Evolutionary conservation across 2,797 vertebrate species (phyloP).

Genomic region (Poecile montanus): DNA sequence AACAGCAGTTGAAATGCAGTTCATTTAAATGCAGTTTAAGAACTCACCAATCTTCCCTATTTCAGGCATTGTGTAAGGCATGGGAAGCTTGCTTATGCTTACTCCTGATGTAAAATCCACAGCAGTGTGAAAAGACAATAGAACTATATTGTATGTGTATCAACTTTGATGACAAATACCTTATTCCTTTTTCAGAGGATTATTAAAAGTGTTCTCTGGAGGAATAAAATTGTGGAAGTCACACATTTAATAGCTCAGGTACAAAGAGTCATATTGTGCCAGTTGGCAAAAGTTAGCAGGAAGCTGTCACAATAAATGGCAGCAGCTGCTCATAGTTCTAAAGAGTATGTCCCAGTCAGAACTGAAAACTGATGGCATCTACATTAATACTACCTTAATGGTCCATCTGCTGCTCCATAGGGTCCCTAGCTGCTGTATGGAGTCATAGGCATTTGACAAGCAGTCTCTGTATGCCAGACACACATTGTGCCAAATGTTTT

Average conservation of each 20-base stretch:
- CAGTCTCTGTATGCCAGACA: constrained; percentile 99
- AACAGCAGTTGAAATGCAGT: not conserved
- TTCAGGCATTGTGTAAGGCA: not conserved
- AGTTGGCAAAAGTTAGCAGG: constrained; percentile 99
- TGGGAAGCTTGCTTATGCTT: constrained; percentile 32
- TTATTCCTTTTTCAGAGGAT: constrained; percentile 77
- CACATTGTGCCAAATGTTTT: constrained; percentile 98
- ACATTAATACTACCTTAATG: constrained; percentile 99
- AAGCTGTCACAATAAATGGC: constrained; percentile 99
- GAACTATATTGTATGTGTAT: constrained; percentile 69
- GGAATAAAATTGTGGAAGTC: constrained; percentile 87
- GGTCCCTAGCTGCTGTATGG: constrained; percentile 98
- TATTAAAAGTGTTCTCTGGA: constrained; percentile 82
- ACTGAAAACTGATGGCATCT: constrained; percentile 99
- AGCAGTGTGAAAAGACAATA: constrained; percentile 61
- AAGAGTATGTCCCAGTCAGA: constrained; percentile 99
- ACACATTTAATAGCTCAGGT: constrained; percentile 90
- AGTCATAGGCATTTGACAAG: constrained; percentile 99
- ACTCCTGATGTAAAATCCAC: constrained; percentile 48
- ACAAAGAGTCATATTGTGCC: constrained; percentile 93
- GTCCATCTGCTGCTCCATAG: constrained; percentile 99
- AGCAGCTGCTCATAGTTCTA: constrained; percentile 99
- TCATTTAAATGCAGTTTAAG: constrained; percentile 23
- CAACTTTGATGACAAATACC: constrained; percentile 80
- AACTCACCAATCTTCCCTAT: constrained; percentile 4